phyloP scores from a whole-genome alignment of 37 sponge, comb jelly and placozoan species.

The Geodia barretti region DNA sequence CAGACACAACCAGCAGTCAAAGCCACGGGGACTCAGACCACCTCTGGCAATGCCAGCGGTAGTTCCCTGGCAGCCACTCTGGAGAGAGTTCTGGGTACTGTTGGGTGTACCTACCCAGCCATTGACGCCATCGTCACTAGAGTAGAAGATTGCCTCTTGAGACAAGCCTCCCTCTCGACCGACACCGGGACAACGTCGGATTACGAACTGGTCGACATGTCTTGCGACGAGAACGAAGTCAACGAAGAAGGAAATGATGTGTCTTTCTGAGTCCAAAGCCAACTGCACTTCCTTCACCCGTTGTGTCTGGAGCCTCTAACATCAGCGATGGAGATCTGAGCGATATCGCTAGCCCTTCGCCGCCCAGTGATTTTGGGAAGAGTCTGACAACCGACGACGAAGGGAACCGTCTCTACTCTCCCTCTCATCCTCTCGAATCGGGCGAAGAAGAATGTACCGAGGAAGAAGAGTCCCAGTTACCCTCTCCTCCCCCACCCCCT shows the following conservation, averaged over 20 bases:
- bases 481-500: neutral
- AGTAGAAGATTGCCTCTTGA: neutral
- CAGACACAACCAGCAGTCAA: neutral
- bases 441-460: neutral
- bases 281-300: constrained; percentile 29
- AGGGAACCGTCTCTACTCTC: neutral
- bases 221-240: neutral
- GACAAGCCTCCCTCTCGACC: neutral
- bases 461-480: neutral
- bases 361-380: neutral
- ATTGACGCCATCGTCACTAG: neutral
- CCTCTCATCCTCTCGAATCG: neutral
- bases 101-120: neutral
- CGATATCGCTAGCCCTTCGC: neutral
- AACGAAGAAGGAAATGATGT: neutral
- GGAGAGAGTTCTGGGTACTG: neutral
- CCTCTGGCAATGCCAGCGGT: neutral
- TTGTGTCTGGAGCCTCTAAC: constrained; percentile 56
- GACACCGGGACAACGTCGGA: neutral
- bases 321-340: constrained; percentile 56
- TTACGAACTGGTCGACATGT: constrained; percentile 9
- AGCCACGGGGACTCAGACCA: neutral
- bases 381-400: neutral
- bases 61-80: neutral
- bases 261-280: neutral